Conservation (phyloP, 2,888 invertebrate genomes). For the Shargacucullia verbasci region DNA sequence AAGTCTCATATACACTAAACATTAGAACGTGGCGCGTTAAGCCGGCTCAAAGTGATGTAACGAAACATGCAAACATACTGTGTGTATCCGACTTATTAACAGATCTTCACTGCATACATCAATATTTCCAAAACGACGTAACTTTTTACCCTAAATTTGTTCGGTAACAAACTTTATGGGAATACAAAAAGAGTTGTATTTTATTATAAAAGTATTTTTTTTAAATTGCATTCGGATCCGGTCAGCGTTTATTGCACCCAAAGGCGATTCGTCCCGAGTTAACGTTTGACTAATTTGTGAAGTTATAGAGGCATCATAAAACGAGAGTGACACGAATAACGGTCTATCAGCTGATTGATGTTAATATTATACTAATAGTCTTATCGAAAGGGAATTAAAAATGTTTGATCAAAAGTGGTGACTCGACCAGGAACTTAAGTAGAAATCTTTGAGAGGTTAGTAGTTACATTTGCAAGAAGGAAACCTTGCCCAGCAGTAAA, state of each 20-base stretch:
- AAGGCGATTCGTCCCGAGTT: constrained; percentile 81
- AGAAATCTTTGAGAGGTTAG: not conserved
- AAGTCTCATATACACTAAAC: constrained; percentile 84
- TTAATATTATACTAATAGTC: constrained; percentile 37
- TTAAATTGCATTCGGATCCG: constrained; percentile 79
- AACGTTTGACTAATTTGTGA: constrained; percentile 88
- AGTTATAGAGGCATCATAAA: constrained; percentile 82
- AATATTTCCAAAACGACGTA: constrained; percentile 27
- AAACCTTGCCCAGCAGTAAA: too few species aligned
- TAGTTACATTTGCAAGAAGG: too few species aligned
- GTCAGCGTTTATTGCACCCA: constrained; percentile 86
- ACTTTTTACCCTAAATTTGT: constrained; percentile 11
- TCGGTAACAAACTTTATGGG: constrained; percentile 50
- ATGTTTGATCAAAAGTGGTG: constrained; percentile 23
- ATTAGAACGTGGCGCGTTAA: constrained; percentile 84
- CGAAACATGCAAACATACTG: constrained; percentile 80
- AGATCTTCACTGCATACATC: constrained; percentile 73
- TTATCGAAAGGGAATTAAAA: constrained; percentile 38
- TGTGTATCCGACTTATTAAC: constrained; percentile 86
- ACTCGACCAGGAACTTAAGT: constrained; percentile 6
- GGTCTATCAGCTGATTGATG: constrained; percentile 75
- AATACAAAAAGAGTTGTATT: constrained; percentile 41
- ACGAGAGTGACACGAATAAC: constrained; percentile 68
- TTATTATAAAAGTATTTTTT: constrained; percentile 44
- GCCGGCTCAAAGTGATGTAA: constrained; percentile 85